Evolutionary conservation across 2,113 vertebrate species (phyloP).

Genomic region (Rhabdornis inornatus): DNA sequence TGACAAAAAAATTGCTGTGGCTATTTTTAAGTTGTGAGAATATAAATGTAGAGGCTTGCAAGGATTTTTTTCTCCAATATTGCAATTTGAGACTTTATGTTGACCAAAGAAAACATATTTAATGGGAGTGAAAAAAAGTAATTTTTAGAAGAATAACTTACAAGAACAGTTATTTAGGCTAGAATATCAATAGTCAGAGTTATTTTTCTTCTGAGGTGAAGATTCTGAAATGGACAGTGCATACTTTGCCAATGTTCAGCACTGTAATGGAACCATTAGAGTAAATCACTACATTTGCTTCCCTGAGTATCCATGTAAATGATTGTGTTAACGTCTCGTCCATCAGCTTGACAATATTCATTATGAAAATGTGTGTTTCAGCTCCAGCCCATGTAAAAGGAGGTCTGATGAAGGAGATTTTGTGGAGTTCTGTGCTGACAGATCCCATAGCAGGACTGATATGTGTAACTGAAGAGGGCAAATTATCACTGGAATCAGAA

Average conservation of each 20-base stretch:
- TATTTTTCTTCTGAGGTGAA: conserved; percentile 34
- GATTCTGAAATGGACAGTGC: not conserved
- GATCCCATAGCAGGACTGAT: not conserved
- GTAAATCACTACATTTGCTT: conserved; percentile 41
- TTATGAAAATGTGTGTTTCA: not conserved
- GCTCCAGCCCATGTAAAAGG: not conserved
- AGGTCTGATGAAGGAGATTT: not conserved
- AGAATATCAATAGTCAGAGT: conserved; percentile 6
- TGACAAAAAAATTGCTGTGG: conserved; percentile 45
- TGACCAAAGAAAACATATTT: conserved; percentile 26
- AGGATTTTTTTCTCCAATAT: conserved; percentile 18
- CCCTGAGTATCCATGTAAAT: conserved; percentile 23
- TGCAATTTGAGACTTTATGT: conserved; percentile 35
- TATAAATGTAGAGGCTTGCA: conserved; percentile 3
- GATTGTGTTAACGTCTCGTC: not conserved
- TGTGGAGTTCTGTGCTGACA: not conserved
- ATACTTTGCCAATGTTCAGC: not conserved
- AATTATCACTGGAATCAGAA: not conserved
- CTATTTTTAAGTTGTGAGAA: conserved; percentile 46
- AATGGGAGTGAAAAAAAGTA: not conserved
- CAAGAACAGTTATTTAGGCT: conserved; percentile 17
- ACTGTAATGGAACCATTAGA: conserved; percentile 15
- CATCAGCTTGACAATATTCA: conserved; percentile 13
- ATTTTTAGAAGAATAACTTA: conserved; percentile 18
- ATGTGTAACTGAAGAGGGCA: not conserved